phyloP scores from a whole-genome alignment of 2,888 invertebrate genomes.

The Drosophila pseudotalamancana region DNA sequence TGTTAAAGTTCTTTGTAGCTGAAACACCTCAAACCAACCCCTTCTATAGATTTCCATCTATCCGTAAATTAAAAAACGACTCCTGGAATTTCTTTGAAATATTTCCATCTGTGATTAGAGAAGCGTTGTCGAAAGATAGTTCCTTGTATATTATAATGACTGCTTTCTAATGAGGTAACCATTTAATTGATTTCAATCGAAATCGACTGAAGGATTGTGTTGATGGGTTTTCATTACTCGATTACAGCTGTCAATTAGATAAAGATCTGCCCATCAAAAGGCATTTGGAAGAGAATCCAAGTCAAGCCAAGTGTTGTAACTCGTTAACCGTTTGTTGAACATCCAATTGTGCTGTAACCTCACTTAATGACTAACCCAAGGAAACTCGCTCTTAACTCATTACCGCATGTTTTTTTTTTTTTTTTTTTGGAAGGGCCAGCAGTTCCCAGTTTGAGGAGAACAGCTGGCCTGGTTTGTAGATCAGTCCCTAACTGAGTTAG shows the following conservation, averaged over 20 bases:
- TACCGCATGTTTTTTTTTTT: slow-evolving; percentile 29
- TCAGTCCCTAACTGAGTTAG: slow-evolving; percentile 43
- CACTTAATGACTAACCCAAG: slow-evolving; percentile 28
- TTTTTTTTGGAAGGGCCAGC: slow-evolving; percentile 61
- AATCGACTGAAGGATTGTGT: slow-evolving; percentile 34
- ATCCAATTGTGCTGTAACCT: slow-evolving; percentile 43
- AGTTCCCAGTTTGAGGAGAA: slow-evolving; percentile 29
- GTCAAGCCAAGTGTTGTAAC: slow-evolving; percentile 24
- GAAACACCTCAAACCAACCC: not conserved
- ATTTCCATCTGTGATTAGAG: slow-evolving; percentile 14
- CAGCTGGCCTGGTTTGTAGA: slow-evolving; percentile 60
- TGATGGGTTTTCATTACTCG: slow-evolving; percentile 25
- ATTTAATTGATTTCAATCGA: slow-evolving; percentile 61
- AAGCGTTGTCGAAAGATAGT: not conserved
- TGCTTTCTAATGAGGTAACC: slow-evolving; percentile 51
- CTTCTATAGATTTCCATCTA: not conserved
- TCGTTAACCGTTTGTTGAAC: slow-evolving; percentile 47
- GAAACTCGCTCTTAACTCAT: slow-evolving; percentile 23
- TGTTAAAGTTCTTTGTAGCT: not conserved
- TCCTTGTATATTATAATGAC: slow-evolving; percentile 14
- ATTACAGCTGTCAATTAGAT: slow-evolving; percentile 58
- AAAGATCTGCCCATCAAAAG: slow-evolving; percentile 29
- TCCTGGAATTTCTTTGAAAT: slow-evolving; percentile 7
- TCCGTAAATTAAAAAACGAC: slow-evolving; percentile 3
- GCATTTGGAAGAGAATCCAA: slow-evolving; percentile 12